These are phyloP conservation scores for Leptopilina boulardi DNA, from an alignment of 1,140 invertebrate genomes.

Conservation along the genomic window DNA sequence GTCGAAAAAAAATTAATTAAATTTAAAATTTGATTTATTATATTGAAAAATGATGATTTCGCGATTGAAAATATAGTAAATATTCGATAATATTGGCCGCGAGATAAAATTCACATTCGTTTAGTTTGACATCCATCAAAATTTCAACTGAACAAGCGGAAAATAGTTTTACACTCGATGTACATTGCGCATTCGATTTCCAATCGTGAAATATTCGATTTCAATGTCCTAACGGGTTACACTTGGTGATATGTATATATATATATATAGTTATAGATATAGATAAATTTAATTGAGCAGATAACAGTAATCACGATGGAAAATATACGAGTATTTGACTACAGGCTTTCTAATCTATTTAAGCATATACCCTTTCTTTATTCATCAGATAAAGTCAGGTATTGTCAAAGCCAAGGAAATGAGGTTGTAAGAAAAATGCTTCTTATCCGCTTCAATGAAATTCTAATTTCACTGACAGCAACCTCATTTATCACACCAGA, in stretches of 20 bases:
- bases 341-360: slow-evolving; percentile 9
- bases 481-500: not conserved
- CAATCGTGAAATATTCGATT: slow-evolving; percentile 26
- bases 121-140: not conserved
- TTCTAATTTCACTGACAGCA: not conserved
- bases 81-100: not conserved
- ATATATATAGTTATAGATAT: not conserved
- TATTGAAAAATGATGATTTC: not conserved
- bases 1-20: not conserved
- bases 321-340: not conserved
- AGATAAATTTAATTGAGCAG: slow-evolving; percentile 24
- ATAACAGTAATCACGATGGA: not conserved
- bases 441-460: not conserved
- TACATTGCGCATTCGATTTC: not conserved
- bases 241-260: no score
- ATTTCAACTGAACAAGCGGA: not conserved
- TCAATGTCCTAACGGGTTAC: not conserved
- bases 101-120: not conserved
- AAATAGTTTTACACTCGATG: slow-evolving; percentile 22
- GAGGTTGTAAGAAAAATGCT: not conserved
- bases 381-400: slow-evolving; percentile 13
- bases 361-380: not conserved
- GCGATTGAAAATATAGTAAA: not conserved
- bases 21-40: not conserved
- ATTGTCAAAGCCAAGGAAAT: slow-evolving; percentile 18